These are phyloP conservation scores for Bradypodion pumilum DNA, from an alignment of 2,797 vertebrate species.

Conservation along the genomic window DNA sequence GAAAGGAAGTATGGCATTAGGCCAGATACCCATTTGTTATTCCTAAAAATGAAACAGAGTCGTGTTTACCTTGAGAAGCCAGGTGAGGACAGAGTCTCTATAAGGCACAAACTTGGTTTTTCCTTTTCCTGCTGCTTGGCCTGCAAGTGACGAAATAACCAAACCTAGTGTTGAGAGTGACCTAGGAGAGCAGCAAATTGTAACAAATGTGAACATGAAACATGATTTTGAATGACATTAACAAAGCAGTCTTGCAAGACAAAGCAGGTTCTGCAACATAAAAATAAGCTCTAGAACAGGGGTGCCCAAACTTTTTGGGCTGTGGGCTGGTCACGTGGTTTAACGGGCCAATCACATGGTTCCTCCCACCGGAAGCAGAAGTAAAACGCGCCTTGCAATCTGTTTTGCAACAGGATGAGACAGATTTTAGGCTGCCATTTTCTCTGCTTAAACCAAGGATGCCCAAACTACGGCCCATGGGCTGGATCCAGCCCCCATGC, in stretches of 20 bases:
- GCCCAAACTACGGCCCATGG: too few relatives aligned
- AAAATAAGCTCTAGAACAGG: not conserved
- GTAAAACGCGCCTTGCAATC: too few relatives aligned
- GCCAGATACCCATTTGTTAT: not conserved
- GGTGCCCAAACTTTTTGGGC: too few relatives aligned
- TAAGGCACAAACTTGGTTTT: constrained; percentile 98
- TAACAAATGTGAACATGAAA: constrained; percentile 27
- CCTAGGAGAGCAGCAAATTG: constrained; percentile 70
- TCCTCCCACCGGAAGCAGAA: too few relatives aligned
- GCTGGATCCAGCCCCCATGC: too few relatives aligned
- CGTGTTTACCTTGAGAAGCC: constrained; percentile 92
- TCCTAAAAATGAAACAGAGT: not conserved
- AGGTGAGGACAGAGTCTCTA: constrained; percentile 98
- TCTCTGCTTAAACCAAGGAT: too few relatives aligned
- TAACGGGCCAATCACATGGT: too few relatives aligned
- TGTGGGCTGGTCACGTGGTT: too few relatives aligned
- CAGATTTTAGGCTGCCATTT: too few relatives aligned
- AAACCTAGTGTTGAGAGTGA: constrained; percentile 95
- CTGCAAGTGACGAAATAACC: constrained; percentile 96
- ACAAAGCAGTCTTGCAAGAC: not conserved
- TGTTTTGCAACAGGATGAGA: too few relatives aligned
- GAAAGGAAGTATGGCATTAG: not conserved
- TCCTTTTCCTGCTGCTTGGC: constrained; percentile 94
- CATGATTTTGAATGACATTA: constrained; percentile 1
- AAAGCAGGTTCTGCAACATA: not conserved